Evolutionary conservation across 2,888 invertebrate genomes (phyloP), one percentile per base, ranked within the genome.

Genomic region (Hirtodrosophila histrioides): DNA sequence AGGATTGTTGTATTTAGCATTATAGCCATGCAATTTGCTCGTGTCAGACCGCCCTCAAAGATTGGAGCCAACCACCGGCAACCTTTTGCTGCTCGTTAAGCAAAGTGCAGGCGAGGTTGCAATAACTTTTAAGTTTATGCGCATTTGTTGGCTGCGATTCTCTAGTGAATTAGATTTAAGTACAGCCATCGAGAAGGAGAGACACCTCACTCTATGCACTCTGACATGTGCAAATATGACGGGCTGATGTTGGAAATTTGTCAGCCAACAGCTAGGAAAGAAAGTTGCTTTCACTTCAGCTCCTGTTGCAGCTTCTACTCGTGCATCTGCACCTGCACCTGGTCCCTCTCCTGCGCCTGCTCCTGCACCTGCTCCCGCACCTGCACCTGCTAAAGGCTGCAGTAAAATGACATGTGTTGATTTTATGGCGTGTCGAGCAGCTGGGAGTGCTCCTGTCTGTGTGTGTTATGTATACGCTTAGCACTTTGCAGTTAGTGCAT

Each of bases 401-500:
- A 69, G 44, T 58, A 72, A 85, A 87, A 75, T 78, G 87, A 61
- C 53, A 62, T 78, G 63, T 75, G 86, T 83, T 76, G 80, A 88
- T 88, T 77, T 86, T 88, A 81, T 81, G 75, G 53, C 66, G 46
- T 79, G 60, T 66, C 74, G 55, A 53, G 64, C 31, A 44, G 62
- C 44, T 36, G 36, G 27, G 17, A 10, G 33, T 33, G 31, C 35
- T 35, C 12, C 51, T 35, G 46, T 61, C 46, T 56, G 36, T 36
- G 33, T 46, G 55, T 63, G 50, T 56, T 44, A 35, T 51, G 60
- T 56, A 40, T 45, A 68, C 44, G 50, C 54, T 64, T 53, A 64
- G 70, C 64, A 87, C 82, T 76, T 86, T 73, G 80, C 70, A 88
- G 67, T 85, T 78, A 75, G 69, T 85, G 88, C 82, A 83, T 71